phyloP scores from a whole-genome alignment of 1,140 invertebrate genomes.

The Eurosta solidaginis region DNA sequence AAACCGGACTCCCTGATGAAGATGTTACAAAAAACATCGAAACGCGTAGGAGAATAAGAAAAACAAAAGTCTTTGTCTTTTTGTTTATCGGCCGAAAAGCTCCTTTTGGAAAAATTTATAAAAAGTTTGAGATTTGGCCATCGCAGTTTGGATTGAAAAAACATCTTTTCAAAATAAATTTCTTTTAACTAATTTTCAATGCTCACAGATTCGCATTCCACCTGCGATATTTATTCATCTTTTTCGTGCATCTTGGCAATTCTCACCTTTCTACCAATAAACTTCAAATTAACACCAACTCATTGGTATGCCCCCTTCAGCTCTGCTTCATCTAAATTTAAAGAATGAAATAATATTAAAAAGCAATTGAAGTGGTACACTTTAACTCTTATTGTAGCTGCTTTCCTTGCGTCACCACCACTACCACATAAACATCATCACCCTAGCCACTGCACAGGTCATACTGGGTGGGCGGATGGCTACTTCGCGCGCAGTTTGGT shows the following conservation, averaged over 20 bases:
- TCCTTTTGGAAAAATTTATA: too few relatives aligned
- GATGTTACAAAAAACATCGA: too few relatives aligned
- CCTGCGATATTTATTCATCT: not conserved
- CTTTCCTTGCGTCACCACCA: not conserved
- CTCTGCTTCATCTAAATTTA: not conserved
- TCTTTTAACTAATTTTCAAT: not conserved
- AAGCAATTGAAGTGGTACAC: slow-evolving; percentile 21
- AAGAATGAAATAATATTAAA: slow-evolving; percentile 24
- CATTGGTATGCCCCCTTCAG: not conserved
- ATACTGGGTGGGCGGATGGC: slow-evolving; percentile 6
- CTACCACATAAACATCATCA: too few relatives aligned
- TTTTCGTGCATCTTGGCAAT: not conserved
- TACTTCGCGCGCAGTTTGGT: not conserved
- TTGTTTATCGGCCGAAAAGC: too few relatives aligned
- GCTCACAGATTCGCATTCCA: not conserved
- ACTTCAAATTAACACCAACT: slow-evolving; percentile 15
- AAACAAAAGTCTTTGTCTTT: too few relatives aligned
- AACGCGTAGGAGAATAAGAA: too few relatives aligned
- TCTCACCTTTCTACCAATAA: slow-evolving; percentile 5
- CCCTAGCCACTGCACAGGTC: not conserved
- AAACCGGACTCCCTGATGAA: too few relatives aligned
- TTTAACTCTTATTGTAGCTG: not conserved
- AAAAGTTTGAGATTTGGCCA: too few relatives aligned
- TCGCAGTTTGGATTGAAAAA: too few relatives aligned
- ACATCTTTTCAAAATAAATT: not conserved